Conservation (phyloP, 2,113 vertebrate genomes). For the Muntiacus reevesi region DNA sequence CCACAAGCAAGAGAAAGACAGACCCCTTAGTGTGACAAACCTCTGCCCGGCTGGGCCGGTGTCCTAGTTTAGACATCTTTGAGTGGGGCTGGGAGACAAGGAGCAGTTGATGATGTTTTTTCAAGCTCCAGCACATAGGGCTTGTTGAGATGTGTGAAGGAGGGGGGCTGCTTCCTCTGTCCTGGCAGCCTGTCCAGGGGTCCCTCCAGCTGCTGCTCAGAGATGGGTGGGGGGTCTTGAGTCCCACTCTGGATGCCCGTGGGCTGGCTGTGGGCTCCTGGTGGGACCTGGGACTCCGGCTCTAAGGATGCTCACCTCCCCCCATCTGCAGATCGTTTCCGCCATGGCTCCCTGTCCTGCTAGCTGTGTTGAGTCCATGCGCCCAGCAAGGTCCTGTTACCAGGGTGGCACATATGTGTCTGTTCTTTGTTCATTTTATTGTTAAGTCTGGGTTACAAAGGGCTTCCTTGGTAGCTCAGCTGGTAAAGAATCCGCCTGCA, state of each 20-base stretch:
- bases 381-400: rapidly evolving
- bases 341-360: background rate
- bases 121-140: rapidly evolving
- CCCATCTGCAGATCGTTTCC: background rate
- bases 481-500: background rate
- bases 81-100: rapidly evolving
- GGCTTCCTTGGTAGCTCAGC: background rate
- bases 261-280: background rate
- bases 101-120: rapidly evolving
- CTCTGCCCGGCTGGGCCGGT: rapidly evolving
- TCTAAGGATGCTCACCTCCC: background rate
- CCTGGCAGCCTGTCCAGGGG: rapidly evolving
- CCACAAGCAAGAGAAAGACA: background rate
- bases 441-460: background rate
- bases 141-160: rapidly evolving
- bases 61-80: background rate
- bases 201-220: background rate
- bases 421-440: background rate
- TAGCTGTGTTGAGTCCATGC: background rate
- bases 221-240: background rate
- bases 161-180: background rate
- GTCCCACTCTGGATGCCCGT: rapidly evolving
- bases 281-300: rapidly evolving
- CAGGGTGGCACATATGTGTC: rapidly evolving
- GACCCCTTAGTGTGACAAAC: rapidly evolving